Percentiles rank a stretch among this genome's conserved stretches.
Evolutionary conservation across 2,113 vertebrate genomes (phyloP).

Genomic region (Chamaetylas fuelleborni): DNA sequence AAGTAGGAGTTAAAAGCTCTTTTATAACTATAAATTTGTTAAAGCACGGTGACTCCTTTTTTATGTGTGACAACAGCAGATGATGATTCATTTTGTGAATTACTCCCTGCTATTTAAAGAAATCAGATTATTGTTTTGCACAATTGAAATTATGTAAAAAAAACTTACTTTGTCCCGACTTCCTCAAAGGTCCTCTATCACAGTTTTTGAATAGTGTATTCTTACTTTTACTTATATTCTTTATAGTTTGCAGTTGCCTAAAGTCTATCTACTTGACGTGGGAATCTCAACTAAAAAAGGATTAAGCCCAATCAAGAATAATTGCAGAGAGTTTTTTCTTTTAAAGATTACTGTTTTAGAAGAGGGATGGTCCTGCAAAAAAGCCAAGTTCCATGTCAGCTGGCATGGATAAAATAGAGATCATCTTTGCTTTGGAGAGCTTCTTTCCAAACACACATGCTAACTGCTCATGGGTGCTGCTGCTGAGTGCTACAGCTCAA

Average conservation of each 20-base stretch:
- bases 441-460: not conserved
- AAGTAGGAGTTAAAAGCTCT: not conserved
- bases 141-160: not conserved
- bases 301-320: not conserved
- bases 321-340: not conserved
- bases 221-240: not conserved
- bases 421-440: not conserved
- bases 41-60: not conserved
- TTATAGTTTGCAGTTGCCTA: not conserved
- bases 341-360: not conserved
- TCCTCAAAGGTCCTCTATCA: not conserved
- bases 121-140: not conserved
- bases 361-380: not conserved
- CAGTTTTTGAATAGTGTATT: not conserved
- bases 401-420: not conserved
- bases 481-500: not conserved
- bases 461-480: not conserved
- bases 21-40: not conserved
- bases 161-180: not conserved
- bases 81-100: not conserved
- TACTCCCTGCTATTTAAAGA: not conserved
- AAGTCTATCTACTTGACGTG: not conserved
- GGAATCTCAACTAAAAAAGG: not conserved
- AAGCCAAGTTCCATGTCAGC: fast-evolving
- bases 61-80: not conserved